These are phyloP conservation scores for Paralichthys olivaceus DNA, from an alignment of 2,113 vertebrate genomes.

Conservation along the genomic window DNA sequence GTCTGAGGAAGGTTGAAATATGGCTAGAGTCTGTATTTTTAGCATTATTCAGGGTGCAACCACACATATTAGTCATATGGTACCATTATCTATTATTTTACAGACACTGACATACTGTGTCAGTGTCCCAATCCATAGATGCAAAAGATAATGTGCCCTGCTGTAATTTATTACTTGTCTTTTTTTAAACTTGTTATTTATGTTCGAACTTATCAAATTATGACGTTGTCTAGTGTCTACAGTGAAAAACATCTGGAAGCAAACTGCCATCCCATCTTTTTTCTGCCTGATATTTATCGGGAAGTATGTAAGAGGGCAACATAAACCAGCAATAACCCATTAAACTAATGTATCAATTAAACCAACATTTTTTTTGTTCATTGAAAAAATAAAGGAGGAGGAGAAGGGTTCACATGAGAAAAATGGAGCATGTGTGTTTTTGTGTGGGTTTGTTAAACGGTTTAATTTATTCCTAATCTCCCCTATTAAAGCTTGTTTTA, in stretches of 20 bases:
- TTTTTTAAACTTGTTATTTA: neutral
- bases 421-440: neutral
- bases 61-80: neutral
- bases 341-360: neutral
- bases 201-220: neutral
- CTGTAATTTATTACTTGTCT: neutral
- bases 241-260: neutral
- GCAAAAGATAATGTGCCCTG: neutral
- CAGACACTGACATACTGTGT: neutral
- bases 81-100: neutral
- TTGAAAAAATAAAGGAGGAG: too few species aligned
- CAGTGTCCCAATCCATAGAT: neutral
- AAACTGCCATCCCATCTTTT: neutral
- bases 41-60: neutral
- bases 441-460: constrained; percentile 11
- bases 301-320: neutral
- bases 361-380: neutral
- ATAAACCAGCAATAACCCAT: neutral
- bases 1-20: neutral
- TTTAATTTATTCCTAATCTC: constrained; percentile 31
- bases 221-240: neutral
- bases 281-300: neutral
- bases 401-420: neutral
- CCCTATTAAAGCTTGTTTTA: constrained; percentile 6
- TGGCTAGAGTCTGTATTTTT: neutral